Base-by-base conservation (phyloP, 2,113 vertebrate species). In the Microcebus ravelobensis region DNA sequence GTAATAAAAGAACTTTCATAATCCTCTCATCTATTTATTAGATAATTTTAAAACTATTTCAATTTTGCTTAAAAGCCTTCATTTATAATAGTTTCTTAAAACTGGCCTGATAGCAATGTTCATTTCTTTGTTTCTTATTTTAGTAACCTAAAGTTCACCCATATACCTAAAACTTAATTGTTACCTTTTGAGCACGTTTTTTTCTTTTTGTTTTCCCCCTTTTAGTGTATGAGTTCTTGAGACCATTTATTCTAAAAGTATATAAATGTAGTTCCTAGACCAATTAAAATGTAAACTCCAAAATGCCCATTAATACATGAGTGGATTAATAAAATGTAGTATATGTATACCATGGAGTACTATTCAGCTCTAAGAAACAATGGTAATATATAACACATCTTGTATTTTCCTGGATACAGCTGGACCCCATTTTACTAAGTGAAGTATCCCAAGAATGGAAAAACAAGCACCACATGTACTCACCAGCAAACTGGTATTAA, bases 51-150 rank as follows among this genome's bases (percentile, higher is more conserved):
- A 89, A 86, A 80, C 6, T 48, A 92, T 36, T 85, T 36, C 2
- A 91, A 74, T 91, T 95, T 96, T 85, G 27, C 21, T 50, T 85
- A 34, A 55, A 92, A 63, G 1, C 63, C 20, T 80, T 83, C 21
- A 71, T 88, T 87, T 88, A 73, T 57, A 96, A 91, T 42, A 90
- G 15, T 55, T 96, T 63, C 34, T 71, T 84, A 80, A 93, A 93
- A 71, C 57, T 67, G 3, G 36, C 2, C 36, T 85, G 59, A 74
- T 59, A 65, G 1, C 67, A 86, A 29, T 57, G n/a, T 73, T 61
- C 50, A 68, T 81, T 88, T 50, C 12, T 91, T 77, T 59, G 9
- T 71, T 79, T 91, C 39, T 68, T 70, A 73, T 77, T 36, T 65
- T 83, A 83, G 21, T 86, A 52, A 92, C 36, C 27, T 59, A 70